Conservation (phyloP, 2,797 vertebrate genomes). For the Micromesistius poutassou region DNA sequence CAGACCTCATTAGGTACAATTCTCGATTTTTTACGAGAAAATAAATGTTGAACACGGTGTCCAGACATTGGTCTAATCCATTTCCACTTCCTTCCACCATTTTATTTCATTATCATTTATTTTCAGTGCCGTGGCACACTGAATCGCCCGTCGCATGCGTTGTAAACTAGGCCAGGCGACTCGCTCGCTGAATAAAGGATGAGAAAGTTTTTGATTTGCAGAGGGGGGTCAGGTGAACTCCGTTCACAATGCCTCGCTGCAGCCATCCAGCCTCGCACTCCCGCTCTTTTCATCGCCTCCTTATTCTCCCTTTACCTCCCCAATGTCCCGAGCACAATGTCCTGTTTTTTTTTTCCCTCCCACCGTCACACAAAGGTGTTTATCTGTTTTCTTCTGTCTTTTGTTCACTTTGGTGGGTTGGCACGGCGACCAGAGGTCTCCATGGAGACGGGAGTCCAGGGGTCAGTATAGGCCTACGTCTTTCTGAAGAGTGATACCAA, state of each 20-base stretch:
- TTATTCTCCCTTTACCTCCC: neutral
- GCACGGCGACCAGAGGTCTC: neutral
- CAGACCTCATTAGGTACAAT: neutral
- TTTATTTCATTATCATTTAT: neutral
- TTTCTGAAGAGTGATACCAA: neutral
- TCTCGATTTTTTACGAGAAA: neutral
- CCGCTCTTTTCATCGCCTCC: neutral
- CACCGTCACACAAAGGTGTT: neutral
- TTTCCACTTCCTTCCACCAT: too few species aligned
- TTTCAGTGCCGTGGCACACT: neutral
- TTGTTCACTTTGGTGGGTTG: neutral
- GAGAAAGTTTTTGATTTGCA: neutral
- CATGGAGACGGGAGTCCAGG: neutral
- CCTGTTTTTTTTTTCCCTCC: neutral
- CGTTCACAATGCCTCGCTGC: neutral
- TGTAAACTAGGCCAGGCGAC: neutral
- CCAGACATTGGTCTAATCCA: neutral
- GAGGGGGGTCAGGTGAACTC: neutral
- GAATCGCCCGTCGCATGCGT: neutral
- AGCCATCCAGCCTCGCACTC: neutral
- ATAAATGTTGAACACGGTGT: neutral
- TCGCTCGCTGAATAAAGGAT: neutral
- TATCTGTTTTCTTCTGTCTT: slow-evolving; percentile 1
- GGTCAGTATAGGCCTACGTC: neutral
- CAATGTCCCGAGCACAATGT: neutral